These are phyloP conservation scores for Myripristis jacobus DNA, from an alignment of 2,797 vertebrate species.

Conservation along the genomic window DNA sequence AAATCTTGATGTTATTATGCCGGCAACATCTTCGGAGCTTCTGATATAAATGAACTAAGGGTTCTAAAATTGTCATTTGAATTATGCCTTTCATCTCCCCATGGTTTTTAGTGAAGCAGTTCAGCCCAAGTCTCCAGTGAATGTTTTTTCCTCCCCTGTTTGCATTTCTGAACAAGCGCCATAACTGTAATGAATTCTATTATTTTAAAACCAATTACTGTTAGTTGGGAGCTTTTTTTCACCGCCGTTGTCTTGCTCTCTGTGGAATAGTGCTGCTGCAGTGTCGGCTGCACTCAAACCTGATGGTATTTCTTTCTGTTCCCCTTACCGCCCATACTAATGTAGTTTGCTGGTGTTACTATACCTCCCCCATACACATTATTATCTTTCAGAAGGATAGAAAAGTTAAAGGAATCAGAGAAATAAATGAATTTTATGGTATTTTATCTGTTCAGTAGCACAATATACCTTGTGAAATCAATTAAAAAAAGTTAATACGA, in stretches of 20 bases:
- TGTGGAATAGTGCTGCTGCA: conserved; percentile 75
- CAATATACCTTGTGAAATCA: conserved; percentile 17
- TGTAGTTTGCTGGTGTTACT: conserved; percentile 61
- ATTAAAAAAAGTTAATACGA: conserved; percentile 14
- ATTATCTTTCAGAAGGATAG: conserved; percentile 29
- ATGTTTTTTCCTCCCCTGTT: conserved; percentile 79
- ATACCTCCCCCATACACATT: conserved; percentile 44
- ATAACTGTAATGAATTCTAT: conserved; percentile 87
- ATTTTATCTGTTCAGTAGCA: conserved; percentile 12
- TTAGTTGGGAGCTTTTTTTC: conserved; percentile 81
- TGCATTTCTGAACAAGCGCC: conserved; percentile 85
- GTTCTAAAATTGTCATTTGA: conserved; percentile 88
- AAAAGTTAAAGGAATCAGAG: conserved; percentile 40
- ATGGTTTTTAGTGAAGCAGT: conserved; percentile 84
- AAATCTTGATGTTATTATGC: conserved; percentile 81
- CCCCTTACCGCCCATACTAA: conserved; percentile 73
- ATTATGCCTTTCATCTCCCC: conserved; percentile 86
- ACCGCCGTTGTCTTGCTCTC: conserved; percentile 75
- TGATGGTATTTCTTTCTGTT: conserved; percentile 74
- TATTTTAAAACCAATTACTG: conserved; percentile 88
- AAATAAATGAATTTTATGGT: conserved; percentile 19
- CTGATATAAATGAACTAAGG: conserved; percentile 84
- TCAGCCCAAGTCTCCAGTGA: conserved; percentile 80
- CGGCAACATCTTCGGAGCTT: conserved; percentile 78
- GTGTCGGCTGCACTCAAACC: conserved; percentile 76